Base-by-base conservation (phyloP, 2,113 vertebrate genomes). In the Oncorhynchus nerka region DNA sequence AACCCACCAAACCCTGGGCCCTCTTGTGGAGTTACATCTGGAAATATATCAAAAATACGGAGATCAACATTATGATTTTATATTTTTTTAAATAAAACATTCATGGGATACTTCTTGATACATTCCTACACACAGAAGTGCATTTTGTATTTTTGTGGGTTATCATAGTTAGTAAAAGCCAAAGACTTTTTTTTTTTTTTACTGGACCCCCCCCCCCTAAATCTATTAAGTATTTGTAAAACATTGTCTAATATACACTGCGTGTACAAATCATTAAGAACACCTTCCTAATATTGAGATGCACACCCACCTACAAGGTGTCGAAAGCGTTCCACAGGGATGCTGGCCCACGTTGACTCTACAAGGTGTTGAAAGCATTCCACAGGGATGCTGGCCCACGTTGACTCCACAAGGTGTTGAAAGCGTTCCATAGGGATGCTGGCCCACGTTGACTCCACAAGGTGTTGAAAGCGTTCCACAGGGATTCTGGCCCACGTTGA, bases 121-220 rank as follows among this genome's bases (percentile, higher is more conserved):
- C 0, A 64, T 65, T 65, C 34, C 13, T 74, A 24, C 30, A 66
- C 22, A 74, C 34, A 49, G 28, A 67, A 74, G 24, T 74, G 72
- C 73, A 74, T 48, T 74, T 74, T 73, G 12, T 24, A 32, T 49
- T 22, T 62, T n/a, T 62, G 59, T 62, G 59, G 59, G 55, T 5
- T 19, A 57, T 20, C 6, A 19, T 15, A 16, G 55, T 19, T 57
- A 9, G 2, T 5, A 62, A 62, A 62, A 62, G n/a, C n/a, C 59
- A 62, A 62, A 24, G n/a, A 62, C 2, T 7, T n/a, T 55, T 16
- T 13, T 55, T 19, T 19, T 15, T 55, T 55, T 55, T 15, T 15
- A 15, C 15, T 3, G n/a, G 59, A 11, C 5, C 32, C 32, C 5
- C 3, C 0, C 16, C 16, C 16, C 16, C 3, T 0, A 57, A 62